A percentile compares a stretch with the other conserved stretches of the same genome.
phyloP scores from a whole-genome alignment of 2,888 invertebrate species.

The Brenthis ino region DNA sequence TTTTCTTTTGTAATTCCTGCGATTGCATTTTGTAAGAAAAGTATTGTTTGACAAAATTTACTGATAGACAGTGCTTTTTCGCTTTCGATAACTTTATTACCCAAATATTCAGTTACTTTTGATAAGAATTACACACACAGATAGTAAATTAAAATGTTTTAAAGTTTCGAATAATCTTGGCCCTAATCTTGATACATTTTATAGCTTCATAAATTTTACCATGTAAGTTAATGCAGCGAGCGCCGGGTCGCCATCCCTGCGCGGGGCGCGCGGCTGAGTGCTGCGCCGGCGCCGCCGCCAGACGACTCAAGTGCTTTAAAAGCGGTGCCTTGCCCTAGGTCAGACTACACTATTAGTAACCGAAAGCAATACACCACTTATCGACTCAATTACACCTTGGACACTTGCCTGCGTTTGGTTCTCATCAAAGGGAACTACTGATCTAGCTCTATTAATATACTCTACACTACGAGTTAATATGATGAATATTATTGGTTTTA shows the following conservation, averaged over 20 bases:
- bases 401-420: slow-evolving; percentile 36
- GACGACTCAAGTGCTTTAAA: slow-evolving; percentile 60
- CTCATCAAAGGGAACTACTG: slow-evolving; percentile 32
- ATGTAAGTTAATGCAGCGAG: neutral
- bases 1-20: too few species aligned
- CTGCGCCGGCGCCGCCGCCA: slow-evolving; percentile 42
- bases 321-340: slow-evolving; percentile 46
- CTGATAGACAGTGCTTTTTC: too few species aligned
- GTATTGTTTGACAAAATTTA: too few species aligned
- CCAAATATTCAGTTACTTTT: too few species aligned
- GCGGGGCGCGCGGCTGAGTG: slow-evolving; percentile 18
- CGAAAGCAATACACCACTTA: slow-evolving; percentile 28
- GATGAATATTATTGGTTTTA: neutral
- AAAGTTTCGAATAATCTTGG: too few species aligned
- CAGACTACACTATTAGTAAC: slow-evolving; percentile 34
- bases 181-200: too few species aligned
- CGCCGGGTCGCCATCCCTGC: slow-evolving; percentile 13
- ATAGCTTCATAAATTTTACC: neutral
- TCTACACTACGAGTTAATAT: neutral
- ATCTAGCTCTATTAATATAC: slow-evolving; percentile 8
- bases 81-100: too few species aligned
- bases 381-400: slow-evolving; percentile 37
- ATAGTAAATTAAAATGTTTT: too few species aligned
- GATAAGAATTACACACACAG: too few species aligned
- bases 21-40: too few species aligned